Conservation (phyloP, 2,888 invertebrate species). For the Petrolisthes manimaculis region DNA sequence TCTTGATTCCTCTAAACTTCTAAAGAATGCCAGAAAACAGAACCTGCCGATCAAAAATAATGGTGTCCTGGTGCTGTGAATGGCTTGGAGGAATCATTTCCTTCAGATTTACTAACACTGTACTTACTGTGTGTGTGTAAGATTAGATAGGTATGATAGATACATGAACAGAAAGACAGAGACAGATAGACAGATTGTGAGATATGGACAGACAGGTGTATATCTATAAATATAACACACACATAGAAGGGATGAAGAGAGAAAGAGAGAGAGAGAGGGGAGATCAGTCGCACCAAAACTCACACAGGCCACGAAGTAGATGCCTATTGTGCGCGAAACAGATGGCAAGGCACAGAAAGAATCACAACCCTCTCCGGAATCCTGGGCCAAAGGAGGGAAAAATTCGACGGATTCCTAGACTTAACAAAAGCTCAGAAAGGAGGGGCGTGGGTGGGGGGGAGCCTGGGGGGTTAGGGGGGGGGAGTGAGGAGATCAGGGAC, state of each 20-base stretch:
- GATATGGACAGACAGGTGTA: too few relatives aligned
- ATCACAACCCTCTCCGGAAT: conserved; percentile 52
- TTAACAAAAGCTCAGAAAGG: conserved; percentile 51
- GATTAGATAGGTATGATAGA: too few relatives aligned
- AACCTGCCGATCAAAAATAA: too few relatives aligned
- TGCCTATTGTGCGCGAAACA: conserved; percentile 7
- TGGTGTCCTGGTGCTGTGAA: too few relatives aligned
- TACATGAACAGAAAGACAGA: too few relatives aligned
- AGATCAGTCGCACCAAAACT: not conserved
- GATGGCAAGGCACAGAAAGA: conserved; percentile 23
- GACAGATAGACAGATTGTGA: too few relatives aligned
- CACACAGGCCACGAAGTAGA: not conserved
- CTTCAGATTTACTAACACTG: too few relatives aligned
- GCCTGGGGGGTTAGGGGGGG: not conserved
- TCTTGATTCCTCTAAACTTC: too few relatives aligned
- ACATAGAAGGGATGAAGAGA: not conserved
- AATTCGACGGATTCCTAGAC: conserved; percentile 38
- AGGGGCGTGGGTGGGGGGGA: not conserved
- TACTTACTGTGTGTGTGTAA: too few relatives aligned
- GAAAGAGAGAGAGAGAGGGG: not conserved
- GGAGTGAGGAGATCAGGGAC: not conserved
- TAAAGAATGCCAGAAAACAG: too few relatives aligned
- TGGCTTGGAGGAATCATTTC: too few relatives aligned
- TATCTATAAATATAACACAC: too few relatives aligned
- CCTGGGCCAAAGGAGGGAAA: conserved; percentile 18